These are phyloP conservation scores for Scomber japonicus DNA, from an alignment of 2,113 vertebrate genomes.

Conservation along the genomic window DNA sequence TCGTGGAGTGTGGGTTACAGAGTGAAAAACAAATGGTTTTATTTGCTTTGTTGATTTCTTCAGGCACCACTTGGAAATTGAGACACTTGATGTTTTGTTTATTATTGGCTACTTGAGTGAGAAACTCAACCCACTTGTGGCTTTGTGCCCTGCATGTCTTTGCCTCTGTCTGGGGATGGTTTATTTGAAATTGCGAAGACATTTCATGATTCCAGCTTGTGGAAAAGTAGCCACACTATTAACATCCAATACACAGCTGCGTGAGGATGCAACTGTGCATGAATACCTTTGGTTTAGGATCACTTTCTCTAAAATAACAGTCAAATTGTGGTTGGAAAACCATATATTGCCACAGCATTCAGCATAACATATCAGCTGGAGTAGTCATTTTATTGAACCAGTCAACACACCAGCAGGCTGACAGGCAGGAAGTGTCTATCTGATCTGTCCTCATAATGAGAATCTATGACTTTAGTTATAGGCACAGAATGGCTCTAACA, in stretches of 20 bases:
- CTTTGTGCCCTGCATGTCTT: slow-evolving; percentile 37
- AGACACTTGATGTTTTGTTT: slow-evolving; percentile 69
- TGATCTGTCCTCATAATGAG: slow-evolving; percentile 73
- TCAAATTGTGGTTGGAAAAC: slow-evolving; percentile 17
- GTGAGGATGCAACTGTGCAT: slow-evolving; percentile 31
- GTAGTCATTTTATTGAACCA: slow-evolving; percentile 55
- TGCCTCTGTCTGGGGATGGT: slow-evolving; percentile 44
- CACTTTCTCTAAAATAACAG: slow-evolving; percentile 48
- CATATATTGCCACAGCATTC: slow-evolving; percentile 37
- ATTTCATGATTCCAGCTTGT: slow-evolving; percentile 30
- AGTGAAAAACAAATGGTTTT: slow-evolving; percentile 62
- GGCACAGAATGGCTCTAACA: slow-evolving; percentile 75
- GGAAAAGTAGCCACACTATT: slow-evolving; percentile 35
- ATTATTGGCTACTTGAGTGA: slow-evolving; percentile 58
- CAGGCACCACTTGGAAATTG: slow-evolving; percentile 66
- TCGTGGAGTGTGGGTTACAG: slow-evolving; percentile 24
- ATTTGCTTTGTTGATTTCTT: slow-evolving; percentile 72
- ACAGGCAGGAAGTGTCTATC: slow-evolving; percentile 62
- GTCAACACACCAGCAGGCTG: slow-evolving; percentile 47
- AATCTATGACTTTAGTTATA: slow-evolving; percentile 82
- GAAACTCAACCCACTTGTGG: slow-evolving; percentile 60
- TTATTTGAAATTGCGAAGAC: slow-evolving; percentile 47
- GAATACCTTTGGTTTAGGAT: slow-evolving; percentile 42
- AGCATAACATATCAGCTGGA: slow-evolving; percentile 40
- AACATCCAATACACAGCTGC: slow-evolving; percentile 11